A percentile compares a stretch with the other conserved stretches of the same genome.
These are phyloP conservation scores for Gastrophryne carolinensis DNA, from an alignment of 2,797 vertebrate genomes.

Conservation along the genomic window DNA sequence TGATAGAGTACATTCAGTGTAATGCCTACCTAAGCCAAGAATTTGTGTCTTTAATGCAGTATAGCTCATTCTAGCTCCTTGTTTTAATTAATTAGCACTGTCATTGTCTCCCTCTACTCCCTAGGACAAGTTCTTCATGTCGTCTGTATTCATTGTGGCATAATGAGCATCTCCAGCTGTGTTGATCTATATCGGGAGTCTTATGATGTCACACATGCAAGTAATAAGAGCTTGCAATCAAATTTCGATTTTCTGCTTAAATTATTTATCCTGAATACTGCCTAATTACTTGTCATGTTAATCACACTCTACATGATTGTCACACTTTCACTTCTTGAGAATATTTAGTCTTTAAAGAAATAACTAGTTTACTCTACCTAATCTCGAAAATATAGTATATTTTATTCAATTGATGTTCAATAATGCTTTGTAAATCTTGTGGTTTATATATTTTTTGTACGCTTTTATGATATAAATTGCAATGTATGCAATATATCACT, in stretches of 20 bases:
- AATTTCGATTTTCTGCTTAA: neutral
- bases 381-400: no score
- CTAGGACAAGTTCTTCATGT: slow-evolving; percentile 21
- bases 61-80: neutral
- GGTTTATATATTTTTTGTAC: no score
- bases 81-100: slow-evolving; percentile 32
- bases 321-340: no score
- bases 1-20: neutral
- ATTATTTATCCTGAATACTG: neutral
- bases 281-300: neutral
- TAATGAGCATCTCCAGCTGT: slow-evolving; percentile 35
- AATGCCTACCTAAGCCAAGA: neutral
- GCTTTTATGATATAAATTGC: no score
- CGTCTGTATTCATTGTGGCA: neutral
- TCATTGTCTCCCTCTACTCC: slow-evolving; percentile 19
- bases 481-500: no score
- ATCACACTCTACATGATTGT: neutral
- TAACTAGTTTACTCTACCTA: no score
- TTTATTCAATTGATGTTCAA: no score
- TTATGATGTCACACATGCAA: slow-evolving; percentile 3
- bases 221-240: neutral
- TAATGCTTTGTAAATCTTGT: no score
- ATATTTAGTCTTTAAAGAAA: no score
- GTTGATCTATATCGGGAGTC: slow-evolving; percentile 26
- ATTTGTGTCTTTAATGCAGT: slow-evolving; percentile 19